These are phyloP conservation scores for Drosophila sp. DNA, from an alignment of 1,140 invertebrate species.

Conservation along the genomic window DNA sequence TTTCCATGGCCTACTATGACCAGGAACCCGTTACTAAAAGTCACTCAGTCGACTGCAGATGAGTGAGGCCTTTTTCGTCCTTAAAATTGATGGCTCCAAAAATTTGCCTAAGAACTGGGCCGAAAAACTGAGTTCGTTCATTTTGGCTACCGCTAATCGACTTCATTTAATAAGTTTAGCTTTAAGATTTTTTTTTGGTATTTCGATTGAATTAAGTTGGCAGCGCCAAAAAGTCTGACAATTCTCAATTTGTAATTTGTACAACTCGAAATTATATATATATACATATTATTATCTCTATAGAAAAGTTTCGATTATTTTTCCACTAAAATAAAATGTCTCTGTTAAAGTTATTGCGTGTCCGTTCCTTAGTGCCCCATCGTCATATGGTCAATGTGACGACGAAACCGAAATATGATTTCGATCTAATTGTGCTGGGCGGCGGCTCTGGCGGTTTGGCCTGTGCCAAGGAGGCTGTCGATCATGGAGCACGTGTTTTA, in stretches of 20 bases:
- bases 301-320: neutral
- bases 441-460: slow-evolving; percentile 97
- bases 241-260: slow-evolving; percentile 17
- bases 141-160: slow-evolving; percentile 1
- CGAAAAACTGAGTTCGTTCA: neutral
- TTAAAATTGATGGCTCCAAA: slow-evolving; percentile 21
- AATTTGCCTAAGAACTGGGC: neutral
- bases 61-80: slow-evolving; percentile 2
- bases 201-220: slow-evolving; percentile 20
- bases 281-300: neutral
- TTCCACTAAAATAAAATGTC: slow-evolving; percentile 34
- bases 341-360: slow-evolving; percentile 23
- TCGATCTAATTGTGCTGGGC: slow-evolving; percentile 96
- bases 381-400: neutral
- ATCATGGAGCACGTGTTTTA: slow-evolving; percentile 93
- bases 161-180: neutral
- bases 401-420: slow-evolving; percentile 85
- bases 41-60: slow-evolving; percentile 11
- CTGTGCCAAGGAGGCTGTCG: slow-evolving; percentile 95
- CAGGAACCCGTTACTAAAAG: slow-evolving; percentile 8
- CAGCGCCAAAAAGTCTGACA: slow-evolving; percentile 18
- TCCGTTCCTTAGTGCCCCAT: neutral
- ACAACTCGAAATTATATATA: neutral
- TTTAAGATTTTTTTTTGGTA: neutral
- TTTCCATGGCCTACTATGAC: neutral